Base-by-base conservation (phyloP, 2,113 vertebrate genomes). In the Setophaga coronata region DNA sequence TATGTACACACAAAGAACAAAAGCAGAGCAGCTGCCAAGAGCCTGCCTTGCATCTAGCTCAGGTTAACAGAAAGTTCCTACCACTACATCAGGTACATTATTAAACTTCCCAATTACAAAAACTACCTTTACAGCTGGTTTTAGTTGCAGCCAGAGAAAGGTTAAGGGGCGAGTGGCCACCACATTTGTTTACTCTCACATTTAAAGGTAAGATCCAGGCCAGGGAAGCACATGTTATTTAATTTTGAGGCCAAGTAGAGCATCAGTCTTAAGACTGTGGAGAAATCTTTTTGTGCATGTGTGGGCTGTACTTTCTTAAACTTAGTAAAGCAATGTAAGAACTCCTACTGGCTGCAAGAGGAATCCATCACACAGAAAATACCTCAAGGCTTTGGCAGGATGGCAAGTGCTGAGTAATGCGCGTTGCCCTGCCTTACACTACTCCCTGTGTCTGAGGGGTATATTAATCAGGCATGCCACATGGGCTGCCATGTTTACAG, bases 381-480 rank as follows among this genome's bases (percentile, higher is more conserved):
- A 94, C 71, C 90, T 81, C 51, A 21, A 78, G 84, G 87, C 54
- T 88, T 83, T 94, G 92, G 95, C 58, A 95, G 79, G 47, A 77
- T 58, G 71, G 95, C 92, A 83, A 95, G 60, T 64, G 92, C 92
- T 90, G 92, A 92, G 88, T 90, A 96, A 96, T 12, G 31, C 74
- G 9, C 3, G 20, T 14, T 80, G 74, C 67, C 74, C 86, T 77
- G 71, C 85, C 51, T 90, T 74, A 86, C 3, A 20, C 87, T 73
- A 45, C 43, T 90, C 64, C 60, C 64, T 62, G 0, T 80, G 69
- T 86, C 92, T 58, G 67, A 91, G 51, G 31, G 67, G 47, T 58
- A 18, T 16, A 90, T 90, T 97, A 96, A 96, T 96, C 90, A 90
- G 76, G 13, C n/a, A 9, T 88, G 88, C 88, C 95, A 96, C 92